These are phyloP conservation scores for Rhinella marina DNA, from an alignment of 2,797 vertebrate species.

Conservation along the genomic window DNA sequence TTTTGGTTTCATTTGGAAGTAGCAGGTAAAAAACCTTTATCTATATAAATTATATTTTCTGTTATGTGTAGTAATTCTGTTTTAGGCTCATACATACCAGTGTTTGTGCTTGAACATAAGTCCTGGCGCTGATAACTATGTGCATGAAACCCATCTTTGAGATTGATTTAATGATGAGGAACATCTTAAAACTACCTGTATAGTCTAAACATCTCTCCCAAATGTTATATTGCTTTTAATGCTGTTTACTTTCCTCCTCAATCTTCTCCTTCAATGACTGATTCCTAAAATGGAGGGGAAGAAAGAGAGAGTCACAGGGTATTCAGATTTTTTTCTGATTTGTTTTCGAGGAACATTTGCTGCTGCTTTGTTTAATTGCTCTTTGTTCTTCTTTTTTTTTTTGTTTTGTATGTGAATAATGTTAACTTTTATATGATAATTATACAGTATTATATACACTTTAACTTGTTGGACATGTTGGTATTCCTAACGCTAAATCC, in stretches of 20 bases:
- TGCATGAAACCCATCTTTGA: not conserved
- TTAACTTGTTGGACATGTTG: not conserved
- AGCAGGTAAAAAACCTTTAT: conserved; percentile 25
- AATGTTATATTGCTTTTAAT: not conserved
- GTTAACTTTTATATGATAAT: not conserved
- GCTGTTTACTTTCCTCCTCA: conserved; percentile 2
- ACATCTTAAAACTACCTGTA: not conserved
- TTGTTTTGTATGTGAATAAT: not conserved
- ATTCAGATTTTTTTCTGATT: not conserved
- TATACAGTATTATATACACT: not conserved
- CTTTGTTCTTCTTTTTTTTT: not conserved
- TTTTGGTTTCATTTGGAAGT: not conserved
- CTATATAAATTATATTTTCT: not conserved
- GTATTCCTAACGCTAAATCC: not conserved
- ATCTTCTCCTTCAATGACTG: not conserved
- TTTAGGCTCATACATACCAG: not conserved
- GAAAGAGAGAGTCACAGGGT: not conserved
- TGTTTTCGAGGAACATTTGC: not conserved
- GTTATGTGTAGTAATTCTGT: conserved; percentile 4
- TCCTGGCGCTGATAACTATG: not conserved
- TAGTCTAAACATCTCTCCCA: not conserved
- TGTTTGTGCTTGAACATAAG: not conserved
- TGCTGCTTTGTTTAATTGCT: conserved; percentile 14
- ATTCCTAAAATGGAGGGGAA: not conserved
- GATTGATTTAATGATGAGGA: not conserved